These are phyloP conservation scores for Damaliscus lunatus DNA, from an alignment of 2,113 vertebrate species.

Conservation along the genomic window DNA sequence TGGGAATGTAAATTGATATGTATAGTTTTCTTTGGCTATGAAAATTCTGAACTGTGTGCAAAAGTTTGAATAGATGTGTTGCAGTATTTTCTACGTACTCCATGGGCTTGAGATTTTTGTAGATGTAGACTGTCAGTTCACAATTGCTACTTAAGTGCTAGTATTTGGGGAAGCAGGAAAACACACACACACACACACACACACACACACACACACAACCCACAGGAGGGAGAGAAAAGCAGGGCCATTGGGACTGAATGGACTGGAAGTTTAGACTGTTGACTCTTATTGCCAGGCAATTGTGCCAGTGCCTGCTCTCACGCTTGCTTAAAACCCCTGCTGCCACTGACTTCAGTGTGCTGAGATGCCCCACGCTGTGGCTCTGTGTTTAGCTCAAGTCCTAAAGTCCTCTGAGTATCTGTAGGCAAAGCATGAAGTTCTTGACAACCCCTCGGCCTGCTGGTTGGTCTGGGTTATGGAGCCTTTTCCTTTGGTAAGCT, in stretches of 20 bases:
- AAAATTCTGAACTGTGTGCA: not conserved
- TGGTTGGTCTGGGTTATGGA: conserved; percentile 73
- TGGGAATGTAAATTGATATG: not conserved
- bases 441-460: conserved; percentile 66
- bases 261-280: not conserved
- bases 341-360: not conserved
- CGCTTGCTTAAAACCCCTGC: not conserved
- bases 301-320: not conserved
- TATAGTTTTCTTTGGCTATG: not conserved
- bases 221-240: not conserved
- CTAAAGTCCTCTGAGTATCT: conserved; percentile 61
- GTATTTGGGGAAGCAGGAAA: not conserved
- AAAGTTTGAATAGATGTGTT: not conserved
- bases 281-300: not conserved
- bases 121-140: not conserved
- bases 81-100: not conserved
- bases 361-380: conserved; percentile 13
- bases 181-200: too few species aligned
- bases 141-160: conserved; percentile 6
- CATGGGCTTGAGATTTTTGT: not conserved
- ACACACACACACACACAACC: not conserved
- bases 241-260: not conserved
- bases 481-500: conserved; percentile 72
- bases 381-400: conserved; percentile 41
- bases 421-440: conserved; percentile 63